Conservation (phyloP, 2,888 invertebrate genomes). For the Papilio demoleus region DNA sequence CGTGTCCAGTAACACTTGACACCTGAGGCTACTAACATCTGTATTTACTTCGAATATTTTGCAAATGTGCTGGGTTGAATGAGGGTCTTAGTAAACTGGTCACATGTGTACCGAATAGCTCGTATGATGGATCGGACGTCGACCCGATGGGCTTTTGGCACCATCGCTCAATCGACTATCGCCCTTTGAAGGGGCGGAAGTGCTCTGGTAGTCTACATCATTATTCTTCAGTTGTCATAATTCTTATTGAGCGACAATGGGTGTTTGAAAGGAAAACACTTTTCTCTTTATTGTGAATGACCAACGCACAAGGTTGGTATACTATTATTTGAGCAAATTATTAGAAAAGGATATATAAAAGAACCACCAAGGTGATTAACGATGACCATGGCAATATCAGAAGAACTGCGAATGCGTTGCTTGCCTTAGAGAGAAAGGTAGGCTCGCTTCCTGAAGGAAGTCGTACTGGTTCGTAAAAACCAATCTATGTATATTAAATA, state of each 20-base stretch:
- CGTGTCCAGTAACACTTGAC: constrained; percentile 53
- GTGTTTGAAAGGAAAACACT: constrained; percentile 5
- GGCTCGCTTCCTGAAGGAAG: no score
- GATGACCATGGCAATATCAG: no score
- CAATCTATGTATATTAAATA: no score
- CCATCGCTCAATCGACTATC: constrained; percentile 80
- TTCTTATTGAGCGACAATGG: constrained; percentile 41
- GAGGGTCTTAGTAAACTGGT: constrained; percentile 56
- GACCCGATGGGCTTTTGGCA: constrained; percentile 76
- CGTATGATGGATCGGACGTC: constrained; percentile 76
- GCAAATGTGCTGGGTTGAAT: constrained; percentile 38
- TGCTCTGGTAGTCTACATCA: constrained; percentile 64
- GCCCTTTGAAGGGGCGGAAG: constrained; percentile 68
- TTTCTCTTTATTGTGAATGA: constrained; percentile 15
- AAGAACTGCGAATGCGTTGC: no score
- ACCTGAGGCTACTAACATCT: constrained; percentile 40
- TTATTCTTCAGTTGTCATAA: constrained; percentile 65
- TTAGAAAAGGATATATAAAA: no score
- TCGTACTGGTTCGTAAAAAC: no score
- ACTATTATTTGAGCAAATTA: no score
- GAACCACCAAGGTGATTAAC: no score
- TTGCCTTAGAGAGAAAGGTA: no score
- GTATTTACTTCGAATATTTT: constrained; percentile 30
- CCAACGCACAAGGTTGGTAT: no score
- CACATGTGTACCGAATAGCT: constrained; percentile 58